Evolutionary conservation across 2,888 invertebrate species (phyloP).

Genomic region (Eupsilia transversa): DNA sequence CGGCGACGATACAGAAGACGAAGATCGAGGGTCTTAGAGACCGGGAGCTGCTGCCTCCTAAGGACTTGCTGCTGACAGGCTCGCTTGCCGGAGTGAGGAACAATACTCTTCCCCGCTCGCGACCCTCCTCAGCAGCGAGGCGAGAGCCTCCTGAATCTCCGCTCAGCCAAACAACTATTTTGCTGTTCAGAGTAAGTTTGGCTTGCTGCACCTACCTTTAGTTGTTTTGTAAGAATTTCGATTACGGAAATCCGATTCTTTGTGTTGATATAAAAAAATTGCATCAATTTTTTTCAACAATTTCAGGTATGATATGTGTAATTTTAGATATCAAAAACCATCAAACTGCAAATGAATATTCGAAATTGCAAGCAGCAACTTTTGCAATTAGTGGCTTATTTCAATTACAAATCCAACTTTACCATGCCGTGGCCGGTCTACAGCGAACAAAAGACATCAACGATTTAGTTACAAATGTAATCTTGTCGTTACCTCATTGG

Average conservation of each 20-base stretch:
- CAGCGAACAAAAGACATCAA: conserved; percentile 71
- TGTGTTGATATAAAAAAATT: background rate
- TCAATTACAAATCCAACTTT: conserved; percentile 45
- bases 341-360: background rate
- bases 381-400: conserved; percentile 43
- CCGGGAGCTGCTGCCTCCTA: conserved; percentile 86
- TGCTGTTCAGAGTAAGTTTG: conserved; percentile 87
- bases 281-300: background rate
- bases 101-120: conserved; percentile 86
- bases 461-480: conserved; percentile 67
- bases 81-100: conserved; percentile 85
- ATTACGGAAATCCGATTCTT: background rate
- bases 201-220: background rate
- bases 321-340: no score
- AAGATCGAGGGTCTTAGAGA: conserved; percentile 87
- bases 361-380: background rate
- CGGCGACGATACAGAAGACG: conserved; percentile 86
- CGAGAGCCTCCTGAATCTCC: conserved; percentile 77
- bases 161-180: conserved; percentile 82
- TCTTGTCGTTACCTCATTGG: conserved; percentile 68
- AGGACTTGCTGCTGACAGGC: conserved; percentile 84
- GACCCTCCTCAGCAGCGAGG: conserved; percentile 79
- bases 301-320: no score
- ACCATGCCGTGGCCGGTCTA: conserved; percentile 1
- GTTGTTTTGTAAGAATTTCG: background rate